Percentiles rank a stretch among this genome's conserved stretches.
Conservation (phyloP, 2,888 invertebrate species). For the Penaeus monodon region DNA sequence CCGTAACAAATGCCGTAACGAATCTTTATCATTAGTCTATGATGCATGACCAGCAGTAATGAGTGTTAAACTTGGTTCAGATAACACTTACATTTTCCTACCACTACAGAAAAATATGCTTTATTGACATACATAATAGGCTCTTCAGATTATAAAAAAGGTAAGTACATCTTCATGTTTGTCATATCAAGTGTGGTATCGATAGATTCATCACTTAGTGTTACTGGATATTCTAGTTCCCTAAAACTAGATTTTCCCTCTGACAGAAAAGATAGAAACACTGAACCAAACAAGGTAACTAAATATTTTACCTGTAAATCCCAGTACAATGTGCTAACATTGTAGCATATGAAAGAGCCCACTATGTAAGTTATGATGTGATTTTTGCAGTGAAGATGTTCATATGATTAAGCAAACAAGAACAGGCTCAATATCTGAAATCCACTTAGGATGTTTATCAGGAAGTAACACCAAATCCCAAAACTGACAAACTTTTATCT, state of each 20-base stretch:
- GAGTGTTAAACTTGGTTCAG: slow-evolving; percentile 35
- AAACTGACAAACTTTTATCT: slow-evolving; percentile 7
- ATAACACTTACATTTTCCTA: slow-evolving; percentile 23
- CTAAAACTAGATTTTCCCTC: too few species aligned
- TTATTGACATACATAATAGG: slow-evolving; percentile 49
- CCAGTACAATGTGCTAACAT: too few species aligned
- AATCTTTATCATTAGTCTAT: slow-evolving; percentile 32
- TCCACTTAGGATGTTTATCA: slow-evolving; percentile 17
- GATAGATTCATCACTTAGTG: too few species aligned
- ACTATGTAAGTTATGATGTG: slow-evolving; percentile 8
- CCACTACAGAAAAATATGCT: slow-evolving; percentile 51
- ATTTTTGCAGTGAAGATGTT: slow-evolving; percentile 17
- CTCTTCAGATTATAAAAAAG: slow-evolving; percentile 25
- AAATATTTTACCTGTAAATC: too few species aligned
- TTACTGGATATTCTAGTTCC: slow-evolving; percentile 15
- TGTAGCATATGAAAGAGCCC: too few species aligned
- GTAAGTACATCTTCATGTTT: slow-evolving; percentile 7
- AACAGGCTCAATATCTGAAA: slow-evolving; percentile 13
- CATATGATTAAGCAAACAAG: slow-evolving; percentile 11
- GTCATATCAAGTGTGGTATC: not conserved
- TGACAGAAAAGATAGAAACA: too few species aligned
- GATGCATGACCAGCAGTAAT: slow-evolving; percentile 9
- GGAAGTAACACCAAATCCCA: slow-evolving; percentile 23
- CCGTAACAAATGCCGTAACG: slow-evolving; percentile 39
- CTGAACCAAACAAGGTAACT: too few species aligned